Evolutionary conservation across 2,113 vertebrate species (phyloP).

Genomic region (Scytalopus superciliaris): DNA sequence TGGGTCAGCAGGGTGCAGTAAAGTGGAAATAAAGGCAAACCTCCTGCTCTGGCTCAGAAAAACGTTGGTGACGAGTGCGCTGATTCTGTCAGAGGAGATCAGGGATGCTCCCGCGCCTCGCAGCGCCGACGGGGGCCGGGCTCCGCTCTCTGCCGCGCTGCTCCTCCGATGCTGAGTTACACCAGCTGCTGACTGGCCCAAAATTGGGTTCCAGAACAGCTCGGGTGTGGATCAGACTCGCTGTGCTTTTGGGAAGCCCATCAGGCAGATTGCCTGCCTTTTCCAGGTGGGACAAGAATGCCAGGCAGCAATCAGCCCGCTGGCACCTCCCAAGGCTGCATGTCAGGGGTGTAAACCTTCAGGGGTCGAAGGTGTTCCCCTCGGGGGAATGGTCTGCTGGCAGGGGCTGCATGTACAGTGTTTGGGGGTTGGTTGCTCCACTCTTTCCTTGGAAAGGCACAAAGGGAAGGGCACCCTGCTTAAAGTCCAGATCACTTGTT

Average conservation of each 20-base stretch:
- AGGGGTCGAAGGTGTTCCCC: neutral
- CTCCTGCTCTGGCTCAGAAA: conserved; percentile 50
- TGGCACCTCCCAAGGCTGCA: neutral
- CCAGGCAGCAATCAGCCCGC: neutral
- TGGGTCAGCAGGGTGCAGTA: conserved; percentile 38
- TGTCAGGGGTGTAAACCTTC: neutral
- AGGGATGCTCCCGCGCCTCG: conserved; percentile 2
- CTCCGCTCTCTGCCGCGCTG: fast-evolving
- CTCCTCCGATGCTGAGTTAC: neutral
- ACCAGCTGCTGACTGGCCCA: neutral
- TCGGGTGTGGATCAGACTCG: fast-evolving
- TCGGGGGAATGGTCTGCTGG: neutral
- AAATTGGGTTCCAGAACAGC: neutral
- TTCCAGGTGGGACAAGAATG: neutral
- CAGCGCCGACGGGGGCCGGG: neutral
- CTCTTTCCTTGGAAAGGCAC: neutral
- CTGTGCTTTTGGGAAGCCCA: neutral
- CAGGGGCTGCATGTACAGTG: neutral
- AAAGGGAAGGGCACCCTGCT: neutral
- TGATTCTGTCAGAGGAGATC: conserved; percentile 62
- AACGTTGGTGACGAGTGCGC: neutral
- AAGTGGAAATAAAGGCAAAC: conserved; percentile 48
- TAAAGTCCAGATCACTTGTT: neutral
- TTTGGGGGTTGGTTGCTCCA: neutral
- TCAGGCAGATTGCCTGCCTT: neutral